phyloP scores from a whole-genome alignment of 2,797 vertebrate genomes.

The Pipistrellus pipistrellus region DNA sequence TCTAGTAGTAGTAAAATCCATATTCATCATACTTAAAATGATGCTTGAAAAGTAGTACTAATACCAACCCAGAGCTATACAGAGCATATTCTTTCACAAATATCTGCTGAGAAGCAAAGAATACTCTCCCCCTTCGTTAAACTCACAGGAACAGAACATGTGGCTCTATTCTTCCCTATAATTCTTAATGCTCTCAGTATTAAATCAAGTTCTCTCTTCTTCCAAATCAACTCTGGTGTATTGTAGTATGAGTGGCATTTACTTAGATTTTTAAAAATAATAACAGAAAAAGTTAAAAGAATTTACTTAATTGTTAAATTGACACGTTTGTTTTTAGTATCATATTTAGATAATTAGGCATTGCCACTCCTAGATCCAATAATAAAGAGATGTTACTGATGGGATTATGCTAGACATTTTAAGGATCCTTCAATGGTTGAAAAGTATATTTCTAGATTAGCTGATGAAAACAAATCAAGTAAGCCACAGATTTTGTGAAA shows the following conservation, averaged over 20 bases:
- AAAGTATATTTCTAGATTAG: neutral
- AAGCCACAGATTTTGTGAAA: slow-evolving; percentile 44
- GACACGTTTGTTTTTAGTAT: slow-evolving; percentile 7
- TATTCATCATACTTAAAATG: neutral
- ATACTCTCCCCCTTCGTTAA: neutral
- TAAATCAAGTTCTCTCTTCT: slow-evolving; percentile 30
- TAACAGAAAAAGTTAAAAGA: slow-evolving; percentile 29
- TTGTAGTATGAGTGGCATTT: neutral
- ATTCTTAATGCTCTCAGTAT: slow-evolving; percentile 37
- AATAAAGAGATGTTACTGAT: slow-evolving; percentile 11
- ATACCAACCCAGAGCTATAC: neutral
- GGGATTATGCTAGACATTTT: neutral
- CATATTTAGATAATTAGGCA: neutral
- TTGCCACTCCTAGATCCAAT: neutral
- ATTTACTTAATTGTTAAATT: slow-evolving; percentile 3
- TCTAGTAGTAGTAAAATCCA: neutral
- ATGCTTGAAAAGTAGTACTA: neutral
- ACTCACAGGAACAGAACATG: neutral
- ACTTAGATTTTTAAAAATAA: slow-evolving; percentile 4
- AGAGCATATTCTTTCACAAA: slow-evolving; percentile 18
- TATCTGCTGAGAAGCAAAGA: neutral
- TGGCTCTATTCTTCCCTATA: neutral
- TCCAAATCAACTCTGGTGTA: neutral
- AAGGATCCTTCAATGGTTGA: neutral
- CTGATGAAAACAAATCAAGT: slow-evolving; percentile 39